Base-by-base conservation (phyloP, 1,140 invertebrate species). In the Cyphomyrmex costatus region DNA sequence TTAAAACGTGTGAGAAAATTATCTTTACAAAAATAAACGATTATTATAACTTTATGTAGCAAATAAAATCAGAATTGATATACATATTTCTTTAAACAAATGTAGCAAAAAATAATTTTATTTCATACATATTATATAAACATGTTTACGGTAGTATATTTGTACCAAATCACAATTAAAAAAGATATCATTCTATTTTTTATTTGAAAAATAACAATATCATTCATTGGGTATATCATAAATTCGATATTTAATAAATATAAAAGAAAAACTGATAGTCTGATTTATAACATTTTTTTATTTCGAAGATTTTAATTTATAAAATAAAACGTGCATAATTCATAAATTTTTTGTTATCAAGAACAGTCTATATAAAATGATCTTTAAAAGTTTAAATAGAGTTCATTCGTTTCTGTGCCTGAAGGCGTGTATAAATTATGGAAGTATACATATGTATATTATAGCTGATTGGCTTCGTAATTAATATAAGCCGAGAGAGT, bases 381-480 rank as follows among this genome's bases (percentile, higher is more conserved):
- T 10, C 14, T 74, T 58, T 30, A 42, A 42, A 42, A 42, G 36
- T 42, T 42, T 42, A 60, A 74, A 30, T 12, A 0, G 24, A 83
- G 0, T 21, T 36, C 8, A 83, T 74, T 83, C 19, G 14, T 82
- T 60, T 6, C 36, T 53, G 24, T 19, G 36, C 63, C 49, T 58
- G 8, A 33, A 46, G 63, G 21, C 33, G 16, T 3, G 30, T 36
- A 70, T 82, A 71, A 82, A 82, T 82, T 78, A 63, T 30, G n/a
- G 42, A 68, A 36, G 30, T 36, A 14, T 36, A 36, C 8, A 66
- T 60, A 33, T 61, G 8, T 56, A 83, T 60, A 82, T 82, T 82
- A 73, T 49, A 83, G 53, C 56, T 60, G 58, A 83, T 83, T 83
- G 79, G 56, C 19, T 53, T 82, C 66, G 27, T 60, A 83, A 83